A percentile compares a stretch with the other conserved stretches of the same genome.
These are phyloP conservation scores for Liodrosophila aerea DNA, from an alignment of 2,888 invertebrate genomes.

Conservation along the genomic window DNA sequence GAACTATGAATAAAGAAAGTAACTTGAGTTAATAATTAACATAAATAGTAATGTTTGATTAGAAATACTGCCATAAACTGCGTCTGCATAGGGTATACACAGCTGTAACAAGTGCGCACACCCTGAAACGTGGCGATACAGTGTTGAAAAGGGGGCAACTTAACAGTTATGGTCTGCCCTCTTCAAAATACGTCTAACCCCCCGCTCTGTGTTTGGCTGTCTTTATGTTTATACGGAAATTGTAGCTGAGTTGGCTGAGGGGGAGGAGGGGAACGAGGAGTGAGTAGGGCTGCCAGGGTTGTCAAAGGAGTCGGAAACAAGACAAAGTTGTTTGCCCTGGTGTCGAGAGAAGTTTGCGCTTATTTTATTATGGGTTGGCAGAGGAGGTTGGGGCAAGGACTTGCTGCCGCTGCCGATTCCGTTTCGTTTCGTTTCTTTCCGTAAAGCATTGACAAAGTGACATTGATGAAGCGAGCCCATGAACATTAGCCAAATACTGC, in stretches of 20 bases:
- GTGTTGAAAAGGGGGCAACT: conserved; percentile 27
- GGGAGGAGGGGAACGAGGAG: background rate
- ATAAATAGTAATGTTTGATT: no score
- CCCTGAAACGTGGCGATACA: conserved; percentile 36
- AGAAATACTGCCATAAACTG: background rate
- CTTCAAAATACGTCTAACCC: conserved; percentile 11
- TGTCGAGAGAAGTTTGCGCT: conserved; percentile 53
- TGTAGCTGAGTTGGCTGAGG: conserved; percentile 11
- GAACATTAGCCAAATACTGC: conserved; percentile 70
- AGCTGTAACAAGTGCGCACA: conserved; percentile 41
- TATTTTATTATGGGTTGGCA: conserved; percentile 13
- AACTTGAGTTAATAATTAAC: no score
- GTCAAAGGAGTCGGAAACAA: conserved; percentile 19
- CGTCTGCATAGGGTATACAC: conserved; percentile 19
- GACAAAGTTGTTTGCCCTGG: conserved; percentile 51
- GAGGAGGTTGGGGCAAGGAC: background rate
- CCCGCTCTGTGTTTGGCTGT: conserved; percentile 12
- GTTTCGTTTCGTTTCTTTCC: background rate
- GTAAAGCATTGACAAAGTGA: conserved; percentile 33
- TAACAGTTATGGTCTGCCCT: conserved; percentile 2
- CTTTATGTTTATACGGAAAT: conserved; percentile 47
- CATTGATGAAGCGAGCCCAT: conserved; percentile 67
- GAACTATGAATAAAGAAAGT: no score
- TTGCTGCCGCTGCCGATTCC: background rate
- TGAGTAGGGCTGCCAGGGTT: background rate